Base-by-base conservation (phyloP, 2,888 invertebrate species). In the Actias luna region DNA sequence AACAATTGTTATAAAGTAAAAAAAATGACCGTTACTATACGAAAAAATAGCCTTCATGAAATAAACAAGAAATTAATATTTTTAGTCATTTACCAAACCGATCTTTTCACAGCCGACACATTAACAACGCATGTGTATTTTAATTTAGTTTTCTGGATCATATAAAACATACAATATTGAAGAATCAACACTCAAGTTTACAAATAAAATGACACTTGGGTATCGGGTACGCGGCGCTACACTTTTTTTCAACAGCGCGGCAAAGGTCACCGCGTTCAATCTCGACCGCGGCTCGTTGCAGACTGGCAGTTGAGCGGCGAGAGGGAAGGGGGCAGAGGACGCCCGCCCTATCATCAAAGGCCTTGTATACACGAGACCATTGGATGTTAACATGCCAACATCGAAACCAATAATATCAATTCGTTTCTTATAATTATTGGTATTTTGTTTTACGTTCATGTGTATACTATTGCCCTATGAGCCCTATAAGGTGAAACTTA, bases 311-410 rank as follows among this genome's bases (percentile, higher is more conserved):
- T 29, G 29, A 29, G 66, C 69, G 70, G 70, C 58, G 61, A 31
- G 57, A 60, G 16, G 29, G 10, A n/a, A 59, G 59, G 42, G 59
- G 70, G 68, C 72, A 76, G 60, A 79, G 76, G 79, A 75, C 77
- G 75, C 76, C 79, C 83, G 22, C 46, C 46, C 46, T 50, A 50
- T 50, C 46, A 50, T 73, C 72, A 74, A 74, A 75, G 76, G 74
- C 62, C 58, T 58, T 71, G 69, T 68, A 71, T 72, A 66, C 65
- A 70, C 69, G 69, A 70, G 66, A 65, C 68, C 69, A 69, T 58
- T 58, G 73, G 70, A 69, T 74, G 73, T 73, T 71, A 65, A 64
- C 62, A 58, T 64, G 52, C 36, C 59, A 36, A 60, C 62, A 58
- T 59, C 52, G 61, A 58, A 68, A 64, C 65, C 67, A 64, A 68